These are phyloP conservation scores for Nematostella vectensis DNA, from an alignment of 92 coral and sea anemone genomes.

Conservation along the genomic window DNA sequence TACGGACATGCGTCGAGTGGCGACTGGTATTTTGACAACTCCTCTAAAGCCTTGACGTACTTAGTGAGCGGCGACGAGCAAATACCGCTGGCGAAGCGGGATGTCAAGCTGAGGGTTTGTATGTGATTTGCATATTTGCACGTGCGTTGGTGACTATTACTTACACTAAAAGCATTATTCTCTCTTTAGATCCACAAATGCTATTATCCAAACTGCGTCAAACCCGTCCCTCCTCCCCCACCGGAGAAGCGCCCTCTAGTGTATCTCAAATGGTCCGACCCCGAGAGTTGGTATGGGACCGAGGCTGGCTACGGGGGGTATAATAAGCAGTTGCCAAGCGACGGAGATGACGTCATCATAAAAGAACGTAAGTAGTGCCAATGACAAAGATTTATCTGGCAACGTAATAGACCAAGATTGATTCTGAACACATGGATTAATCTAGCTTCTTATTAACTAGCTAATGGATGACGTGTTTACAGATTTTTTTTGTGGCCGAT, in stretches of 20 bases:
- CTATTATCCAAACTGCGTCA: slow-evolving; percentile 58
- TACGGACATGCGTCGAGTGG: slow-evolving; percentile 61
- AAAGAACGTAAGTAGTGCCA: slow-evolving; percentile 37
- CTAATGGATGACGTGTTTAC: too few species aligned
- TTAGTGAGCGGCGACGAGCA: slow-evolving; percentile 58
- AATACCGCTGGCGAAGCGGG: slow-evolving; percentile 14
- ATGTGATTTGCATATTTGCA: not conserved
- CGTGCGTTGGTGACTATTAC: too few species aligned
- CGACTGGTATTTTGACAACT: slow-evolving; percentile 64
- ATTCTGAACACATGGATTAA: too few species aligned
- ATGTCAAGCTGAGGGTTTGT: slow-evolving; percentile 30
- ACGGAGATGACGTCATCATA: slow-evolving; percentile 78
- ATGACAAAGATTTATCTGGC: not conserved
- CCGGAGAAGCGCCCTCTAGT: slow-evolving; percentile 48
- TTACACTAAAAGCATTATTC: too few species aligned
- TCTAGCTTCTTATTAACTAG: too few species aligned
- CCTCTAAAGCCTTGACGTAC: slow-evolving; percentile 48
- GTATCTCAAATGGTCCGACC: slow-evolving; percentile 75
- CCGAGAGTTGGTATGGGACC: slow-evolving; percentile 76
- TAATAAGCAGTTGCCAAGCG: slow-evolving; percentile 58
- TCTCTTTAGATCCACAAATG: slow-evolving; percentile 60
- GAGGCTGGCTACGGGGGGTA: slow-evolving; percentile 72
- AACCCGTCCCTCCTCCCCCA: slow-evolving; percentile 78
- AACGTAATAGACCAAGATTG: not conserved
- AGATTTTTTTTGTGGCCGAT: too few species aligned